phyloP scores from a whole-genome alignment of 2,888 invertebrate species.

The Microplitis manilae region DNA sequence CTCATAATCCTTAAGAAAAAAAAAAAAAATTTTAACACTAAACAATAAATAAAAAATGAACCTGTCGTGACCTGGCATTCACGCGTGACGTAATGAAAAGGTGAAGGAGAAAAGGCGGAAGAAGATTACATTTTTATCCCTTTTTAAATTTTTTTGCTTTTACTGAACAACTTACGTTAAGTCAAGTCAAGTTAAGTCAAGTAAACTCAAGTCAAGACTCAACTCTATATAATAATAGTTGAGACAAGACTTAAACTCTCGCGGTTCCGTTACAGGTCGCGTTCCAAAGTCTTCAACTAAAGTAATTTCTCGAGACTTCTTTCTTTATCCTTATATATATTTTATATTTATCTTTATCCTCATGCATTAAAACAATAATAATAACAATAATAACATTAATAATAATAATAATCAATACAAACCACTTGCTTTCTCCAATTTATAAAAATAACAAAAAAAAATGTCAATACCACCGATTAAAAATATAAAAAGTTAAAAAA shows the following conservation, averaged over 20 bases:
- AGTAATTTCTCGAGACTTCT: conserved; percentile 23
- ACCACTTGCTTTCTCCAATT: not conserved
- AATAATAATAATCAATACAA: not conserved
- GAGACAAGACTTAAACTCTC: conserved; percentile 15
- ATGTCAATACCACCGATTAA: no score
- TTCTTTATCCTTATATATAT: not conserved
- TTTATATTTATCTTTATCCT: not conserved
- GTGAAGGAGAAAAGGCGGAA: conserved; percentile 29
- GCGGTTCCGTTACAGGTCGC: conserved; percentile 38
- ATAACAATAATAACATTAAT: not conserved
- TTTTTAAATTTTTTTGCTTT: conserved; percentile 2
- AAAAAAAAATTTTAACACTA: not conserved
- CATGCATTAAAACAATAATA: not conserved
- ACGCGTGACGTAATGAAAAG: conserved; percentile 27
- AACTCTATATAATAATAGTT: conserved; percentile 8
- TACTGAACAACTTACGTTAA: not conserved
- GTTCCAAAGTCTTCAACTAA: conserved; percentile 15
- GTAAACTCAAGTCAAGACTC: not conserved
- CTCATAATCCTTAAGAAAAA: not conserved
- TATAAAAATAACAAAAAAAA: no score
- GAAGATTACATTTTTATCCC: conserved; percentile 22
- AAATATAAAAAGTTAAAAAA: no score
- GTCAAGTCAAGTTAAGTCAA: not conserved
- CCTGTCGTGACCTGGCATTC: conserved; percentile 16
- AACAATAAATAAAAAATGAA: not conserved